These are phyloP conservation scores for Columba janthina DNA, from an alignment of 2,113 vertebrate species.

Conservation along the genomic window DNA sequence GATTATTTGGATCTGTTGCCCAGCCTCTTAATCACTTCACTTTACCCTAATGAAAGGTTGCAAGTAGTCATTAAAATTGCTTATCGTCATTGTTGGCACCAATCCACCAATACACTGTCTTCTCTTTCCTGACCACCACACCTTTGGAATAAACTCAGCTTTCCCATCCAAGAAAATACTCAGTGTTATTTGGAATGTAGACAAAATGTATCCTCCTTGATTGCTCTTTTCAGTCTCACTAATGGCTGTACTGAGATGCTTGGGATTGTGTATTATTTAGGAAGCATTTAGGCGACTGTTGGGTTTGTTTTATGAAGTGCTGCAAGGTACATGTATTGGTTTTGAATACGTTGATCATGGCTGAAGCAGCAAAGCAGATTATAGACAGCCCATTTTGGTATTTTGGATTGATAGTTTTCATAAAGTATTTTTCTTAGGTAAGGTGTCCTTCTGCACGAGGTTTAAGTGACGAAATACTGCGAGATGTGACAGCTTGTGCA, in stretches of 20 bases:
- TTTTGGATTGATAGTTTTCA: not conserved
- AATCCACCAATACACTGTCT: not conserved
- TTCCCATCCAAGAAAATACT: not conserved
- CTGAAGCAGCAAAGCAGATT: not conserved
- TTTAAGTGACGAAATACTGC: not conserved
- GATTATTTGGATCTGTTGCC: not conserved
- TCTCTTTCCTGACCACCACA: not conserved
- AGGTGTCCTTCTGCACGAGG: not conserved
- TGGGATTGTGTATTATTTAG: not conserved
- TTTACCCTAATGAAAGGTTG: not conserved
- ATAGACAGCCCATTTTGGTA: not conserved
- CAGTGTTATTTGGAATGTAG: not conserved
- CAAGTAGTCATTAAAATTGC: not conserved
- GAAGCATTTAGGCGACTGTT: not conserved
- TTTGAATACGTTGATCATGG: not conserved
- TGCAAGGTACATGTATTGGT: not conserved
- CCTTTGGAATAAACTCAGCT: not conserved
- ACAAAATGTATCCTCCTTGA: not conserved
- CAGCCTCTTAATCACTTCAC: not conserved
- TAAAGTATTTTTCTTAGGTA: not conserved
- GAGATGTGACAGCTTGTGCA: not conserved
- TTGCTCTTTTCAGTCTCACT: not conserved
- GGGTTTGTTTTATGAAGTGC: not conserved
- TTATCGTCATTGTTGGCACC: not conserved
- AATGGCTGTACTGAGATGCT: no score